These are phyloP conservation scores for Pangasius macronema DNA, from an alignment of 2,797 vertebrate genomes.

Conservation along the genomic window DNA sequence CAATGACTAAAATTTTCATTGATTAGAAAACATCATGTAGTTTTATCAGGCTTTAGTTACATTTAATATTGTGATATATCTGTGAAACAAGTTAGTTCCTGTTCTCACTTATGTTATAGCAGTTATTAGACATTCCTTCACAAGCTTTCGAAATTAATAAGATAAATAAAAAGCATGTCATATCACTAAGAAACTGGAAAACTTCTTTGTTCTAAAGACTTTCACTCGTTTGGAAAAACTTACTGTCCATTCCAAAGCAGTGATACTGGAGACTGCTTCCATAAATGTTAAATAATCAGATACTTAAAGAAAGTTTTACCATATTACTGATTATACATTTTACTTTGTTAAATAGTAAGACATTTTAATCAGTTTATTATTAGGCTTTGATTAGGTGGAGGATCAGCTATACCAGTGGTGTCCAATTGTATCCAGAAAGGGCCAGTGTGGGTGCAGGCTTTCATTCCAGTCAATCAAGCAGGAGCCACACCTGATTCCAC, in stretches of 20 bases:
- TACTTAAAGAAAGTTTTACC: neutral
- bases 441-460: neutral
- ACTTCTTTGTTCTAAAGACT: neutral
- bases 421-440: neutral
- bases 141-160: neutral
- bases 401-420: neutral
- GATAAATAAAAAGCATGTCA: neutral
- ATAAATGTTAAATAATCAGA: neutral
- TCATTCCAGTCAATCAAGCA: no score
- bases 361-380: neutral
- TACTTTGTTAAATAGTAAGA: neutral
- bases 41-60: neutral
- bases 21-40: neutral
- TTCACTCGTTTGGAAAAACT: neutral
- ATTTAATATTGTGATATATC: neutral
- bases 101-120: neutral
- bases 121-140: neutral
- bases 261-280: neutral
- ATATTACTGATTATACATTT: neutral
- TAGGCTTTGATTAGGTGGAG: neutral
- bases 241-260: neutral
- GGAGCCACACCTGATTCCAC: neutral
- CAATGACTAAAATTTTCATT: neutral
- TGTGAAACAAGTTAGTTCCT: neutral
- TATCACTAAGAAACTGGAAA: neutral